Evolutionary conservation across 2,888 invertebrate genomes (phyloP).

Genomic region (Machimus rusticus): DNA sequence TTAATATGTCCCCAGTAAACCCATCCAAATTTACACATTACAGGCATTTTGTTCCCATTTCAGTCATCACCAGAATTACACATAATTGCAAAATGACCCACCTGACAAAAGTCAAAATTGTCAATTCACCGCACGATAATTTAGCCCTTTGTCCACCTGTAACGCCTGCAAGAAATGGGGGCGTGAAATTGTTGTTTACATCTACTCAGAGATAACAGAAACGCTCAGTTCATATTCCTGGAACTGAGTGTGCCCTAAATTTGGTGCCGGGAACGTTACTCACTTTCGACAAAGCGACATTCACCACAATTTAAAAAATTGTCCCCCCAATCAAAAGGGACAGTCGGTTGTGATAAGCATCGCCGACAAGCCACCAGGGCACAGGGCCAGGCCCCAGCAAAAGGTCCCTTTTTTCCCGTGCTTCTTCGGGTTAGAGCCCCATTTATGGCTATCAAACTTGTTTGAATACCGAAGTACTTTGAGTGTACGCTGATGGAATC

Average conservation of each 20-base stretch:
- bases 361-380: neutral
- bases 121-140: neutral
- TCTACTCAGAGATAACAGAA: neutral
- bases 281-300: constrained; percentile 1
- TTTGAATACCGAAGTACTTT: constrained; percentile 13
- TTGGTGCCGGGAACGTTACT: neutral
- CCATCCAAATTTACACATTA: neutral
- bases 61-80: neutral
- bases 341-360: neutral
- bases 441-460: constrained; percentile 20
- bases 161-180: neutral
- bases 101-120: neutral
- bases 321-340: constrained; percentile 14
- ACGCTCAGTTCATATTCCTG: neutral
- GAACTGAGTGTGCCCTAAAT: neutral
- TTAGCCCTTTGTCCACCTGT: neutral
- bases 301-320: constrained; percentile 20
- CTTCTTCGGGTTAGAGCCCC: neutral
- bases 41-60: neutral
- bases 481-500: neutral
- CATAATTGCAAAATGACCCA: neutral
- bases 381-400: neutral
- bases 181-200: neutral
- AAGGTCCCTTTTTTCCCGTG: neutral
- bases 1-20: neutral